Base-by-base conservation (phyloP, 2,113 vertebrate species). In the Callopanchax toddi region DNA sequence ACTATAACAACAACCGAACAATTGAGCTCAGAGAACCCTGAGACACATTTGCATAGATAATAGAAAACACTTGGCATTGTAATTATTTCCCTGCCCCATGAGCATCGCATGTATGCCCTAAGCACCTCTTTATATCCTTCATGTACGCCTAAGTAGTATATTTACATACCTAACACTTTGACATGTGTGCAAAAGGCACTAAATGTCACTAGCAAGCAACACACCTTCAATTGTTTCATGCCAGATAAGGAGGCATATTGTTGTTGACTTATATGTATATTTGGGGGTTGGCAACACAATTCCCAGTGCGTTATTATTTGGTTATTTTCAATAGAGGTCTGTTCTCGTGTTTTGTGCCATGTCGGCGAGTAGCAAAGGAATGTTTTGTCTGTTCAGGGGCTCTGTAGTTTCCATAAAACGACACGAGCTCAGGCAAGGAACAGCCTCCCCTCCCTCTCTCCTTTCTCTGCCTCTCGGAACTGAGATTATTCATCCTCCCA, bases 1-100 rank as follows among this genome's bases (percentile, higher is more conserved):
- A 63, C 60, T 46, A 44, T 58, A 57, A 67, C 61, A 37, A 49
- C 46, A 1, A 11, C 11, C 3, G n/a, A n/a, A 18, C 10, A 20
- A 20, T 82, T 86, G 66, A 65, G 76, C 77, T 84, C 40, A 32
- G 71, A 82, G 66, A 86, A 74, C 76, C 81, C 77, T 6, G 49
- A 79, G 43, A 68, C 68, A 82, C 85, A 90, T 90, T 87, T 88
- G 82, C 90, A 89, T 88, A 86, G 81, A 89, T 89, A 87, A 90
- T 87, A 66, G 75, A 73, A 86, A 84, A 83, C 79, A 87, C 75
- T 90, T 87, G 83, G 86, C 82, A 81, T 87, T 90, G 87, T 87
- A 89, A 91, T 90, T 87, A 87, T 82, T 83, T 81, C 63, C 59
- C 79, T 87, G 87, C 72, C 86, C 86, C 89, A 32, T 74, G 78